phyloP scores from a whole-genome alignment of 2,888 invertebrate species.

The Apamea anceps region DNA sequence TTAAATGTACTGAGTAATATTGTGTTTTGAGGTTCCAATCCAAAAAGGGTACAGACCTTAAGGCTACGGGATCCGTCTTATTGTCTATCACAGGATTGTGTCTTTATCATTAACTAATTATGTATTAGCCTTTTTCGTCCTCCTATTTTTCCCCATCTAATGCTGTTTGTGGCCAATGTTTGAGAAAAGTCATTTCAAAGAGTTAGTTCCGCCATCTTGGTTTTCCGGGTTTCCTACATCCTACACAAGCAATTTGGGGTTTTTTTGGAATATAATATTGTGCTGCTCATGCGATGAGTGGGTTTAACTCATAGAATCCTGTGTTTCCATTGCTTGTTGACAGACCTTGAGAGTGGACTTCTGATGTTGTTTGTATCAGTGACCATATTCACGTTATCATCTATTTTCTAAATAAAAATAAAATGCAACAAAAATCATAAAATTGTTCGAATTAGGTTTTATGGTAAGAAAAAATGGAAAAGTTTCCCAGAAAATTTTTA shows the following conservation, averaged over 20 bases:
- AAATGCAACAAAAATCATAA: no score
- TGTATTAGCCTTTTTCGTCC: neutral
- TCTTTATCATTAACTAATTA: neutral
- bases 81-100: no score
- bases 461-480: neutral
- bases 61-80: no score
- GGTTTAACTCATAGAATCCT: neutral
- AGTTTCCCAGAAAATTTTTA: neutral
- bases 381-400: neutral
- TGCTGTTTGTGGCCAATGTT: neutral
- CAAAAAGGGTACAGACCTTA: neutral
- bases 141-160: neutral
- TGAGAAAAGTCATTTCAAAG: neutral
- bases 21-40: neutral
- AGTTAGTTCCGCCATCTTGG: neutral
- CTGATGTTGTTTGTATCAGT: neutral
- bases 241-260: neutral
- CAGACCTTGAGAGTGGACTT: neutral
- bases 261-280: neutral
- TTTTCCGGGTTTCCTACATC: neutral
- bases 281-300: neutral
- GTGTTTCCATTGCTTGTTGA: neutral
- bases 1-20: neutral
- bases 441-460: neutral
- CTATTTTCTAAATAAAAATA: neutral